Percentiles rank a stretch among this genome's conserved stretches.
Conservation (phyloP, 2,888 invertebrate species). For the Hirtodrosophila trivittata region DNA sequence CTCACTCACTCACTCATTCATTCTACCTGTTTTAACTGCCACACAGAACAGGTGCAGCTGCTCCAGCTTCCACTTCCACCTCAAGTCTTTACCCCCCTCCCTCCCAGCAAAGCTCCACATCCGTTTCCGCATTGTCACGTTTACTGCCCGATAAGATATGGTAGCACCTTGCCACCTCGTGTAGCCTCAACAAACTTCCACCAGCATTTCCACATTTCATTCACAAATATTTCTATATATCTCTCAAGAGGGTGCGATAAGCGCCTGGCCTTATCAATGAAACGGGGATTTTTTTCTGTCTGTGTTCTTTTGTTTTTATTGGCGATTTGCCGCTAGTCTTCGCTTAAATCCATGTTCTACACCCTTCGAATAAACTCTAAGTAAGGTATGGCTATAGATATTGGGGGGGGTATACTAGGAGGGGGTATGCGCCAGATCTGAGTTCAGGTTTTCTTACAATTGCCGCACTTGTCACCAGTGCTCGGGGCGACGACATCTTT, state of each 20-base stretch:
- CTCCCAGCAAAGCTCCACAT: slow-evolving; percentile 8
- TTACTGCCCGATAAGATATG: slow-evolving; percentile 32
- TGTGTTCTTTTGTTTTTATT: too few species aligned
- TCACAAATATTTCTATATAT: slow-evolving; percentile 1
- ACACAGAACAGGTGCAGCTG: slow-evolving; percentile 38
- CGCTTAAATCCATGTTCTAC: too few species aligned
- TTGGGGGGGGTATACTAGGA: not conserved
- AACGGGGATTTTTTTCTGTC: too few species aligned
- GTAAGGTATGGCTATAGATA: too few species aligned
- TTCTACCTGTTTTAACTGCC: slow-evolving; percentile 41
- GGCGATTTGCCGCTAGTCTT: not conserved
- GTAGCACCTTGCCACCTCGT: not conserved
- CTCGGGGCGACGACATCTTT: slow-evolving; percentile 42
- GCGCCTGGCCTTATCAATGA: not conserved
- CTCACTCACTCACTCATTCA: slow-evolving; percentile 12
- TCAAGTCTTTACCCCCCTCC: not conserved
- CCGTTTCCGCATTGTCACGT: slow-evolving; percentile 2
- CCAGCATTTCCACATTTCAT: not conserved
- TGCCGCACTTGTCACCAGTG: slow-evolving; percentile 73
- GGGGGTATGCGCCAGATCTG: slow-evolving; percentile 8
- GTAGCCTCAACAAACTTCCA: too few species aligned
- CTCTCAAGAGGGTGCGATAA: not conserved
- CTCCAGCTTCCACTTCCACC: not conserved
- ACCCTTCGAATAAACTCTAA: too few species aligned
- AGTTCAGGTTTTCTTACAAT: slow-evolving; percentile 64